Percentiles rank a stretch among this genome's conserved stretches.
phyloP scores from a whole-genome alignment of 2,113 vertebrate genomes.

The Miniopterus natalensis region DNA sequence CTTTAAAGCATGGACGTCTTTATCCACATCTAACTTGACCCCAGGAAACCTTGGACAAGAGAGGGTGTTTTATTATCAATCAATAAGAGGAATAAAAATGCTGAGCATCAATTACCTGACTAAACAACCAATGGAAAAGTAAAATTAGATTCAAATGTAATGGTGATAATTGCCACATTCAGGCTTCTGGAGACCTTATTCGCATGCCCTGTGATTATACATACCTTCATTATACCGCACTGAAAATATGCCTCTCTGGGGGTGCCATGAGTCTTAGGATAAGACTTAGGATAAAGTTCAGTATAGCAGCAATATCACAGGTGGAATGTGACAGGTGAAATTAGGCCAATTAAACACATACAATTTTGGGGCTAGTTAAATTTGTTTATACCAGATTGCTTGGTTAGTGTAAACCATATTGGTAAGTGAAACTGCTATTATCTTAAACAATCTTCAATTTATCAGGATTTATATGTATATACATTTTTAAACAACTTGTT shows the following conservation, averaged over 20 bases:
- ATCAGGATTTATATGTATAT: not conserved
- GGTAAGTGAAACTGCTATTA: not conserved
- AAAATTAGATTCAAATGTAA: conserved; percentile 53
- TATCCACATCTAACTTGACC: not conserved
- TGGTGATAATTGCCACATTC: conserved; percentile 35
- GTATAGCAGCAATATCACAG: not conserved
- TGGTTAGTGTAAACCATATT: not conserved
- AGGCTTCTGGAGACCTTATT: conserved; percentile 18
- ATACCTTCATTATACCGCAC: conserved; percentile 25
- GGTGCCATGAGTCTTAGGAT: not conserved
- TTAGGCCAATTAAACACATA: conserved; percentile 42
- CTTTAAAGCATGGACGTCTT: not conserved
- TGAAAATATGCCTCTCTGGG: conserved; percentile 22
- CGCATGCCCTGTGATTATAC: conserved; percentile 10
- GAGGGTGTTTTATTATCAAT: conserved; percentile 54
- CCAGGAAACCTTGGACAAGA: not conserved
- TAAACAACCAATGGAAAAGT: conserved; percentile 52
- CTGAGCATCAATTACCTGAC: conserved; percentile 59
- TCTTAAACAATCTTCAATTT: not conserved
- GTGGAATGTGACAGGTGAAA: conserved; percentile 47
- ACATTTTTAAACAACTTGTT: not conserved
- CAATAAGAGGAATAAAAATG: conserved; percentile 53
- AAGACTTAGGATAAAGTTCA: not conserved
- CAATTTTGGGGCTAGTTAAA: conserved; percentile 48
- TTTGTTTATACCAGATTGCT: not conserved